phyloP scores from a whole-genome alignment of 2,113 vertebrate genomes.

The Corynorhinus townsendii region DNA sequence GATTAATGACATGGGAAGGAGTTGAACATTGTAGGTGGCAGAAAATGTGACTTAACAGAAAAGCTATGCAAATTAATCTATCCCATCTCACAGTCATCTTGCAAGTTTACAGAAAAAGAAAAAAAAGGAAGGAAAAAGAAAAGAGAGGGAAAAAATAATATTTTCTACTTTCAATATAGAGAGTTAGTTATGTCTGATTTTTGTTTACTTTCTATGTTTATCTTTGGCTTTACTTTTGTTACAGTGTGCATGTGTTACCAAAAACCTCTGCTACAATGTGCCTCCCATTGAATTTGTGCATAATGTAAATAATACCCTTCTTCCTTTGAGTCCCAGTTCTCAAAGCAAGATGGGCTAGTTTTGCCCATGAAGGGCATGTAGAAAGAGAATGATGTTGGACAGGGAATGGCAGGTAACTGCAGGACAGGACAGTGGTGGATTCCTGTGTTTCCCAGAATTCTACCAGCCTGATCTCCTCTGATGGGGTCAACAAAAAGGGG shows the following conservation, averaged over 20 bases:
- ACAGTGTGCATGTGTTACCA: background rate
- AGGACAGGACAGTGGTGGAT: background rate
- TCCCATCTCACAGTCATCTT: background rate
- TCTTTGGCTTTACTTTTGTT: background rate
- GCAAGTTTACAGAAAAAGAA: background rate
- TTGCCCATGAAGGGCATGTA: background rate
- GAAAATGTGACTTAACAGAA: conserved; percentile 40
- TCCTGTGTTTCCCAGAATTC: background rate
- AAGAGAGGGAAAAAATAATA: background rate
- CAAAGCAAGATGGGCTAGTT: background rate
- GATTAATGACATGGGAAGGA: conserved; percentile 42
- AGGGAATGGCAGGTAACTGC: background rate
- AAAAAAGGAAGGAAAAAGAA: background rate
- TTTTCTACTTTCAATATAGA: background rate
- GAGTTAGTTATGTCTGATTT: background rate
- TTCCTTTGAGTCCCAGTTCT: background rate
- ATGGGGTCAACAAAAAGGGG: background rate
- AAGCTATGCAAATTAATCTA: conserved; percentile 36
- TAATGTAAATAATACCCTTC: background rate
- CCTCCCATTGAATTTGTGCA: background rate
- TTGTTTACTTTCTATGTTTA: background rate
- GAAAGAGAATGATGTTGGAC: background rate
- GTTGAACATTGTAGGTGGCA: background rate
- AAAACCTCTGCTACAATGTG: background rate
- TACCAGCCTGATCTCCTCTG: background rate